Base-by-base conservation (phyloP, 2,113 vertebrate genomes). In the Chauna torquata region DNA sequence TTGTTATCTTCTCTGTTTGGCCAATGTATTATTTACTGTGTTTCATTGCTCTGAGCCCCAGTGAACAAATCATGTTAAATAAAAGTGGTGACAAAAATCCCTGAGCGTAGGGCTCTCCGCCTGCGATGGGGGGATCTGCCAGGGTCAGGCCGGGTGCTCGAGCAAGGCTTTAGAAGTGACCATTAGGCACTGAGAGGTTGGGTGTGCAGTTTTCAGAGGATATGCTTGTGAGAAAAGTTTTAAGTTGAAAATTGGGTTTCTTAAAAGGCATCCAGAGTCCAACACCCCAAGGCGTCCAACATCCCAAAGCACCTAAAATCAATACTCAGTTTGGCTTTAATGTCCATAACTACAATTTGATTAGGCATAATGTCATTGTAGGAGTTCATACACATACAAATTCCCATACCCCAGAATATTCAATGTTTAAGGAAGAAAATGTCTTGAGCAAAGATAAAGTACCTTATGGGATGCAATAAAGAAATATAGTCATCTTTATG, bases 1-100 rank as follows among this genome's bases (percentile, higher is more conserved):
- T 98, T 98, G 96, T 96, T 98, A 97, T 97, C 97, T 97, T 86
- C 91, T 97, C 79, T 92, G 71, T 74, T 96, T 90, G 89, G 83
- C 91, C 75, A 84, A 20, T 34, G 68, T 82, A 18, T 97, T 97
- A 97, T 97, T 97, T 95, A 96, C 87, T 78, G 91, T 49, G 70
- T 91, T 94, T 87, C 80, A 3, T 44, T 96, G 81, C 92, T 94
- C 90, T 68, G 38, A 91, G 72, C 72, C 84, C 40, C 77, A 58
- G 52, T 16, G 45, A 90, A 84, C 79, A 94, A 96, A 95, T 95
- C 75, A 77, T 38, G 28, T 87, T 77, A 77, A 96, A 90, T 47
- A 59, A 69, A 81, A 62, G 9, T 12, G 32, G 66, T 19, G 25
- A 61, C 62, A 82, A 93, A 74, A 86, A 36, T 38, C 9, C 55